These are phyloP conservation scores for Squalus acanthias DNA, from an alignment of 2,797 vertebrate species.

Conservation along the genomic window DNA sequence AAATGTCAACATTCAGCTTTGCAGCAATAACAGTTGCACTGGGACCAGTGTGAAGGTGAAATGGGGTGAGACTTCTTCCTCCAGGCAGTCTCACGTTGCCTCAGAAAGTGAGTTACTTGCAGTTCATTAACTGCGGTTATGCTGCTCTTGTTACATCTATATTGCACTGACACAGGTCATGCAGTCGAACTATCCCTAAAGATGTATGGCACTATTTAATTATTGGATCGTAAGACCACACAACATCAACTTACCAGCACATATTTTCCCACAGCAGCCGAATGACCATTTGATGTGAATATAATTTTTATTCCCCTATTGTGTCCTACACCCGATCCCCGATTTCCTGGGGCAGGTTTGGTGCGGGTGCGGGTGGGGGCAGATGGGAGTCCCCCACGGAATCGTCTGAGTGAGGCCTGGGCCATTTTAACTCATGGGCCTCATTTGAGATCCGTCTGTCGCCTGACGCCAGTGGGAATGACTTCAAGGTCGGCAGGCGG, in stretches of 20 bases:
- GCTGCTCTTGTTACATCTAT: background rate
- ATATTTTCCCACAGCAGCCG: background rate
- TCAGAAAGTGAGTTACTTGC: constrained; percentile 17
- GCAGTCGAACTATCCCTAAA: background rate
- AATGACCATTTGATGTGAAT: background rate
- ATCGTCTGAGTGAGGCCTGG: background rate
- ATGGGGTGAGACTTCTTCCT: constrained; percentile 6
- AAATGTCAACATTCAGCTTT: background rate
- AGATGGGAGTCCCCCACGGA: background rate
- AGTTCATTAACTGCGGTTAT: constrained; percentile 14
- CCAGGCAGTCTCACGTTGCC: background rate
- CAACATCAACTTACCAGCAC: background rate
- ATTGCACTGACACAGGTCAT: constrained; percentile 17
- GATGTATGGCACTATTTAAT: background rate
- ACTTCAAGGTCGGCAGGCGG: background rate
- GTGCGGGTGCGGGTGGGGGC: background rate
- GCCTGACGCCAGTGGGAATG: background rate
- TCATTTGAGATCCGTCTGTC: background rate
- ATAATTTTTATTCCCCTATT: background rate
- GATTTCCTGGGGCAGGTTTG: background rate
- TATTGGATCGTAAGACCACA: background rate
- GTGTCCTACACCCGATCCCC: background rate
- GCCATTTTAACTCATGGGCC: background rate
- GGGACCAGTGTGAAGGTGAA: constrained; percentile 12
- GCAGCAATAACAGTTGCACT: background rate